Evolutionary conservation across 2,797 vertebrate species (phyloP).

Genomic region (Rhinichthys osculus): DNA sequence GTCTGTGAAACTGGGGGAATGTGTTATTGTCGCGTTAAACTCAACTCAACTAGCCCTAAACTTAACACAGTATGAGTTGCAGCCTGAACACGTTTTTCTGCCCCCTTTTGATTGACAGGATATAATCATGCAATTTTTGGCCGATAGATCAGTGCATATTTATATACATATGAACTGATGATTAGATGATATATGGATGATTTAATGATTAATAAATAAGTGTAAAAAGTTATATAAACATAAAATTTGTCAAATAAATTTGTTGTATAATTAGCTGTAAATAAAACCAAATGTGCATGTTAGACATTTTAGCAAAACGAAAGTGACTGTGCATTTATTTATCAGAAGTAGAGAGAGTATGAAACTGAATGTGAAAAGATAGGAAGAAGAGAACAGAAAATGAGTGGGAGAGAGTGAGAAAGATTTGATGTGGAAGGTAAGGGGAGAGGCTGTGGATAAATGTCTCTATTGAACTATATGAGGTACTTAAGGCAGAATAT

Average conservation of each 20-base stretch:
- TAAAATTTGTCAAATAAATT: background rate
- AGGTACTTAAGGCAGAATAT: constrained; percentile 73
- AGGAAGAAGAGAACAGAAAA: background rate
- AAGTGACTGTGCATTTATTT: background rate
- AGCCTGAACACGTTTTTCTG: no score
- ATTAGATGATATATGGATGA: no score
- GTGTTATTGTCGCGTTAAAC: no score
- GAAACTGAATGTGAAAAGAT: background rate
- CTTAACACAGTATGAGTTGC: no score
- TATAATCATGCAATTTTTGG: no score
- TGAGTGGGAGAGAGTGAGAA: background rate
- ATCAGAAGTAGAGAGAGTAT: background rate
- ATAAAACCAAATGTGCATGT: background rate
- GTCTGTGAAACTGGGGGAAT: no score
- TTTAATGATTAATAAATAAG: background rate
- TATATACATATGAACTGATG: no score
- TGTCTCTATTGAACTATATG: constrained; percentile 75
- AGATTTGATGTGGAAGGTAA: constrained; percentile 56
- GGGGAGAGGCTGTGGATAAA: constrained; percentile 75
- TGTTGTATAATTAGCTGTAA: background rate
- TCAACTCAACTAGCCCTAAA: no score
- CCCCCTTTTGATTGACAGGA: no score
- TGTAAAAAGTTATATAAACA: background rate
- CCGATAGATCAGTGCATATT: no score
- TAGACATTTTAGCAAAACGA: background rate